A percentile compares a stretch with the other conserved stretches of the same genome.
These are phyloP conservation scores for Diorhabda carinulata DNA, from an alignment of 1,140 invertebrate species.

Conservation along the genomic window DNA sequence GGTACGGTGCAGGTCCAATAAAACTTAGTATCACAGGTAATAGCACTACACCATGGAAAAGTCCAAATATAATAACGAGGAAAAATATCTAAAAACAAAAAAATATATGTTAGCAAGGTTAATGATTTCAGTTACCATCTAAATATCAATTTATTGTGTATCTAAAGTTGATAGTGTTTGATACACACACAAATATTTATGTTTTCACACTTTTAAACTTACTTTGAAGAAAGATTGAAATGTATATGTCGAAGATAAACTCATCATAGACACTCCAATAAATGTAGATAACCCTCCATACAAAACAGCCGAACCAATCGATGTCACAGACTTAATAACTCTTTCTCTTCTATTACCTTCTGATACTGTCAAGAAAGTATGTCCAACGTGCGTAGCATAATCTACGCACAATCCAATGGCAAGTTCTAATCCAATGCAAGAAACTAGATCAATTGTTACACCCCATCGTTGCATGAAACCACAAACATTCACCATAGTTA, in stretches of 20 bases:
- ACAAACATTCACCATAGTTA: slow-evolving; percentile 76
- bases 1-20: slow-evolving; percentile 61
- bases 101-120: slow-evolving; percentile 6
- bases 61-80: slow-evolving; percentile 69
- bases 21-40: slow-evolving; percentile 70
- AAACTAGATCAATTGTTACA: slow-evolving; percentile 79
- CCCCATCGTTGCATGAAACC: slow-evolving; percentile 79
- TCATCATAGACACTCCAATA: slow-evolving; percentile 68
- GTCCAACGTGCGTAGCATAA: slow-evolving; percentile 85
- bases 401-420: slow-evolving; percentile 86
- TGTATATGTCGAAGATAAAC: slow-evolving; percentile 71
- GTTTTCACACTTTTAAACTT: slow-evolving; percentile 18
- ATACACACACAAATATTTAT: background rate
- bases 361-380: slow-evolving; percentile 64
- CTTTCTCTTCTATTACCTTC: slow-evolving; percentile 58
- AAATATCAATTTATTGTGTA: background rate
- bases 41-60: slow-evolving; percentile 72
- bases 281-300: slow-evolving; percentile 78
- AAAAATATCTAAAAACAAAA: slow-evolving; percentile 61
- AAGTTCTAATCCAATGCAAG: slow-evolving; percentile 78
- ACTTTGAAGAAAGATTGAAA: slow-evolving; percentile 78
- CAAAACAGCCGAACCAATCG: slow-evolving; percentile 76
- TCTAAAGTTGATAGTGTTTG: background rate
- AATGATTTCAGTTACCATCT: background rate
- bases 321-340: slow-evolving; percentile 64